Conservation (phyloP, 1,140 invertebrate species). For the Pissodes strobi region DNA sequence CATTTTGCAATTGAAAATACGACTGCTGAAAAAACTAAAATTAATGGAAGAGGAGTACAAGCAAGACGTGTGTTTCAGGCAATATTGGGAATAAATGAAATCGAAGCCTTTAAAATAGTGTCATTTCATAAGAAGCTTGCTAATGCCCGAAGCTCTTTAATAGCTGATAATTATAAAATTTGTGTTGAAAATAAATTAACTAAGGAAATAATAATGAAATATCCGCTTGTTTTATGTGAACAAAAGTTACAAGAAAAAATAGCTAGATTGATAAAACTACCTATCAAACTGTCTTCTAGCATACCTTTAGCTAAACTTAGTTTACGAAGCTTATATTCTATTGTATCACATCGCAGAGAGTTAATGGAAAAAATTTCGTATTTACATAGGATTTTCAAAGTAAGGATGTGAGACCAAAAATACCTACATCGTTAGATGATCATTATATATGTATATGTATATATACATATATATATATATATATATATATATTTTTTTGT, state of each 20-base stretch:
- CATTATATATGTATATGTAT: too few relatives aligned
- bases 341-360: conserved; percentile 30
- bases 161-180: conserved; percentile 37
- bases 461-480: too few relatives aligned
- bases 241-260: conserved; percentile 35
- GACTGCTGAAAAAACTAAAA: too few relatives aligned
- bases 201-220: conserved; percentile 35
- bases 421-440: too few relatives aligned
- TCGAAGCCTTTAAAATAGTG: neutral
- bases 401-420: neutral
- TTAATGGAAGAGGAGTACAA: too few relatives aligned
- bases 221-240: conserved; percentile 43
- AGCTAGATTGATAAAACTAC: conserved; percentile 36
- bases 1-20: too few relatives aligned
- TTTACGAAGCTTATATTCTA: conserved; percentile 19
- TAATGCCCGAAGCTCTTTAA: neutral
- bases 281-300: conserved; percentile 31
- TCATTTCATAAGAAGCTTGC: neutral
- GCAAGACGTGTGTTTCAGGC: too few relatives aligned
- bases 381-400: conserved; percentile 5
- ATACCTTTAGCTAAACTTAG: conserved; percentile 33
- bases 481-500: too few relatives aligned
- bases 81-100: neutral
- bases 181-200: conserved; percentile 33
- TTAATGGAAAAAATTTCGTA: conserved; percentile 32